These are phyloP conservation scores for Calephelis perditalis DNA, from an alignment of 2,888 invertebrate genomes.

Conservation along the genomic window DNA sequence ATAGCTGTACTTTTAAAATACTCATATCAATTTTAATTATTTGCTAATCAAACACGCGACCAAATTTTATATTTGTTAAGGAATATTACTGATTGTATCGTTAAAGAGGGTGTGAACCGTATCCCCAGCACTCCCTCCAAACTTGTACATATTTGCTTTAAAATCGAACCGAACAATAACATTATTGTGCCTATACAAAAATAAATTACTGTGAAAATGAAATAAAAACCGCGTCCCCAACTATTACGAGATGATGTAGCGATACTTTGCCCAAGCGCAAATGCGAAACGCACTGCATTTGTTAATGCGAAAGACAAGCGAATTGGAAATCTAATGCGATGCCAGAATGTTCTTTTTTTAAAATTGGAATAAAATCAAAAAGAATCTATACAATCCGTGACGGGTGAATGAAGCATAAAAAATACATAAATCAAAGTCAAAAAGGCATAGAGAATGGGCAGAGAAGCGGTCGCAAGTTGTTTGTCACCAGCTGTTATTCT, in stretches of 20 bases:
- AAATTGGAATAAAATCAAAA: conserved; percentile 41
- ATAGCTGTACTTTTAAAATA: not conserved
- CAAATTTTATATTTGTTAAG: conserved; percentile 28
- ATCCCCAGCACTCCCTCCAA: conserved; percentile 54
- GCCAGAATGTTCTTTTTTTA: conserved; percentile 28
- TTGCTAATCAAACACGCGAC: not conserved
- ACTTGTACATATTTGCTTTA: conserved; percentile 67
- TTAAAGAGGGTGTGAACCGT: conserved; percentile 60
- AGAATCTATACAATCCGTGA: conserved; percentile 66
- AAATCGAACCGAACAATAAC: conserved; percentile 65
- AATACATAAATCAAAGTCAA: conserved; percentile 79
- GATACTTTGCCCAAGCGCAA: conserved; percentile 67
- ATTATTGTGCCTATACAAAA: conserved; percentile 65
- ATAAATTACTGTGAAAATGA: conserved; percentile 75
- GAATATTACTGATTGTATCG: conserved; percentile 31
- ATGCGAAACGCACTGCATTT: conserved; percentile 48
- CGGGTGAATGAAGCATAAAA: conserved; percentile 76
- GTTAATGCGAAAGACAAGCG: conserved; percentile 27
- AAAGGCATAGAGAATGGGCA: conserved; percentile 75
- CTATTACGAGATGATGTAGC: conserved; percentile 76
- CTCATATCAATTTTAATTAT: conserved; percentile 5
- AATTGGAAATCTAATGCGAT: conserved; percentile 35
- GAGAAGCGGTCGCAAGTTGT: conserved; percentile 60
- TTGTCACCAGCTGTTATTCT: conserved; percentile 67
- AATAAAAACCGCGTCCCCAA: conserved; percentile 75